These are phyloP conservation scores for Acanthis flammea DNA, from an alignment of 2,797 vertebrate species.

Conservation along the genomic window DNA sequence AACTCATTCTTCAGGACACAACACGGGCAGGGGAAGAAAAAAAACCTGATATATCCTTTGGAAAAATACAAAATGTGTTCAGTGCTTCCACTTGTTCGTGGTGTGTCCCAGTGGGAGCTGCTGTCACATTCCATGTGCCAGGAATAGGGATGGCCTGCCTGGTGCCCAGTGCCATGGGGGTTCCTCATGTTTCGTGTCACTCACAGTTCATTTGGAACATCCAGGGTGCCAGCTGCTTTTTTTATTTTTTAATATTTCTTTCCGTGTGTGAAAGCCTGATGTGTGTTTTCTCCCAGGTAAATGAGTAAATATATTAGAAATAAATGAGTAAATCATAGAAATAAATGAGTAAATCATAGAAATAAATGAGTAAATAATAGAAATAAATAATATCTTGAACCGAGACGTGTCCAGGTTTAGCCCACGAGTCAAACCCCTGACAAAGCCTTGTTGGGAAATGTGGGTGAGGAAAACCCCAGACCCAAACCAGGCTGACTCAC, in stretches of 20 bases:
- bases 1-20: background rate
- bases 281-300: background rate
- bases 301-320: too few species aligned
- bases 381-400: background rate
- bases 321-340: too few species aligned
- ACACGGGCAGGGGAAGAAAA: rapidly evolving
- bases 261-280: background rate
- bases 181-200: background rate
- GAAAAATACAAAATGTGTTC: background rate
- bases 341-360: background rate
- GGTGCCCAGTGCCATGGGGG: background rate
- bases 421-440: background rate
- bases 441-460: background rate
- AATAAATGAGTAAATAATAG: too few species aligned
- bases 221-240: background rate
- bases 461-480: background rate
- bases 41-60: background rate
- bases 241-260: background rate
- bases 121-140: background rate
- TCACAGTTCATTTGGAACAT: background rate
- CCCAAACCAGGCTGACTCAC: slow-evolving; percentile 8
- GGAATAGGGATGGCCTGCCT: background rate
- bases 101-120: background rate
- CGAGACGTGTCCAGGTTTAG: background rate
- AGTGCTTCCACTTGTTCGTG: background rate